Evolutionary conservation across 2,113 vertebrate genomes (phyloP), one percentile per base, ranked within the genome.

Genomic region (Butastur rufipennis): DNA sequence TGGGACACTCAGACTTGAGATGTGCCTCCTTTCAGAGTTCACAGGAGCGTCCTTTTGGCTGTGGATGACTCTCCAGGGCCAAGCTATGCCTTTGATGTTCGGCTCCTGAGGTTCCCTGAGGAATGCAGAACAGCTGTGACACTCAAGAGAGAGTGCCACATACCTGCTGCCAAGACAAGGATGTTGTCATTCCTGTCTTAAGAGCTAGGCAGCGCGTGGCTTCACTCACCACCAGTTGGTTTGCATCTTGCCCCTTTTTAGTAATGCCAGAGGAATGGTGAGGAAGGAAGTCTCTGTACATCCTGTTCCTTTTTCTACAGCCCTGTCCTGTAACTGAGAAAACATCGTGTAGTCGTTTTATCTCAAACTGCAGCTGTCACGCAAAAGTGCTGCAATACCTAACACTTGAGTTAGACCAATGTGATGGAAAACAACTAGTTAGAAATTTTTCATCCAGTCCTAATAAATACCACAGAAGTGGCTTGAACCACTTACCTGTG

Each of bases 211-310:
- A 72, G 10, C 75, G 61, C 3, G 0, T 88, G 81, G 91, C 96
- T 95, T 95, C 5, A 10, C 74, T 73, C 85, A n/a, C 71, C 79
- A 81, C 55, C 75, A 50, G 22, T 90, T 90, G 95, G 47, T 92
- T 89, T 72, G 62, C 47, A 40, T 88, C 81, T 89, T 94, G 70
- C 45, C 79, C 74, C 89, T 94, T 95, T 91, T 75, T 89, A 95
- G 93, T 86, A 80, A 26, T 96, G 94, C 89, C 95, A 92, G 85
- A 93, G 94, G 91, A 97, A 95, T 95, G 97, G 45, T 58, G 93
- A 95, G 95, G 91, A 97, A 97, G 97, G 94, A 97, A 97, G 89
- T 95, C n/a, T 82, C 62, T 53, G 88, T 45, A 84, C 90, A 91
- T 93, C 96, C 88, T 95, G 88, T 96, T 97, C 91, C 93, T 91